Percentiles rank a stretch among this genome's conserved stretches.
Conservation (phyloP, 1,140 invertebrate genomes). For the Bombus ignitus region DNA sequence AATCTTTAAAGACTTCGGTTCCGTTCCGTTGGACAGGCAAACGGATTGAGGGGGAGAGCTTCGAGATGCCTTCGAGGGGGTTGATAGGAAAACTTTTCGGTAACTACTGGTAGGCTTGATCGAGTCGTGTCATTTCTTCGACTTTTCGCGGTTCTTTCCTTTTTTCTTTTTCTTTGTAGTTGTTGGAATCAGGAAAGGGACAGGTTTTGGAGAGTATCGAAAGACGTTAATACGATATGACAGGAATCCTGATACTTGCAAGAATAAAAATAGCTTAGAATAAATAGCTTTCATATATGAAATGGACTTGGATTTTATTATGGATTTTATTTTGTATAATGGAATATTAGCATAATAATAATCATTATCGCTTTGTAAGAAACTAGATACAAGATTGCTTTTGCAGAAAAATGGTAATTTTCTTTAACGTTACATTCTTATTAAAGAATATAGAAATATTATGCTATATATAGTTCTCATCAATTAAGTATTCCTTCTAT, state of each 20-base stretch:
- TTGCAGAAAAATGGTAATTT: neutral
- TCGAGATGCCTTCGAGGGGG: neutral
- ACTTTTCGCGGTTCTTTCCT: neutral
- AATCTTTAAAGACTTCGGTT: slow-evolving; percentile 44
- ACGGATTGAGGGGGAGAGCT: neutral
- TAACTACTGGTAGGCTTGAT: neutral
- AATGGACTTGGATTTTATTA: too few species aligned
- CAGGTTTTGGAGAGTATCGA: too few species aligned
- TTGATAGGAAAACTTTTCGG: slow-evolving; percentile 3
- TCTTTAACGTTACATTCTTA: too few species aligned
- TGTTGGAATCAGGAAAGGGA: neutral
- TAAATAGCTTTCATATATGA: too few species aligned
- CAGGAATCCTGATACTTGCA: too few species aligned
- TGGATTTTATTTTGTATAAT: too few species aligned
- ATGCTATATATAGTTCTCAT: too few species aligned
- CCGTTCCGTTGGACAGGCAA: slow-evolving; percentile 51
- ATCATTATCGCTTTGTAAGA: neutral
- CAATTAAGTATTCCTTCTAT: too few species aligned
- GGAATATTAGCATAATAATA: neutral
- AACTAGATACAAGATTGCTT: neutral
- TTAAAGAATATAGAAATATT: too few species aligned
- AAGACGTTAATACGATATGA: neutral
- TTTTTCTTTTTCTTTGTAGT: neutral
- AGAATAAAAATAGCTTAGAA: neutral
- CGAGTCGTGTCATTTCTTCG: neutral